Evolutionary conservation across 2,888 invertebrate species (phyloP).

Genomic region (Aspidapion aeneum): DNA sequence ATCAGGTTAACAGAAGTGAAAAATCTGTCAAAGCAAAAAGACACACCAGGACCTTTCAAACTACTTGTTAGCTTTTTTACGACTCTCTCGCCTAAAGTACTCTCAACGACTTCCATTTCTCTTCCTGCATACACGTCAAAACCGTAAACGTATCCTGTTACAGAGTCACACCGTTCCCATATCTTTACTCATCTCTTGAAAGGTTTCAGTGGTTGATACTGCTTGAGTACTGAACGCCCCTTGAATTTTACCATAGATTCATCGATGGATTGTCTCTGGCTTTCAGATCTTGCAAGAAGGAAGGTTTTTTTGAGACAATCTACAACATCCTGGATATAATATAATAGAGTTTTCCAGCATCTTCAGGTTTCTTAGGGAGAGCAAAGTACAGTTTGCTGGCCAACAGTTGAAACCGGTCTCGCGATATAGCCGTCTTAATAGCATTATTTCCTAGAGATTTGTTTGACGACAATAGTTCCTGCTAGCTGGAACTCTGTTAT

Average conservation of each 20-base stretch:
- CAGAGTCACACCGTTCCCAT: slow-evolving; percentile 9
- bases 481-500: too few species aligned
- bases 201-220: slow-evolving; percentile 13
- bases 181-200: slow-evolving; percentile 11
- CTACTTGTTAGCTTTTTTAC: not conserved
- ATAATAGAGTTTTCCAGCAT: slow-evolving; percentile 9
- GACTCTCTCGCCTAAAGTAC: not conserved
- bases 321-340: slow-evolving; percentile 12
- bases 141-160: slow-evolving; percentile 6
- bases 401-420: slow-evolving; percentile 13
- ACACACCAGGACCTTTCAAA: not conserved
- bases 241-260: slow-evolving; percentile 13
- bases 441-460: slow-evolving; percentile 12
- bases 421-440: slow-evolving; percentile 6
- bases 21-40: not conserved
- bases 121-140: not conserved
- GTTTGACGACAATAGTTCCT: slow-evolving; percentile 9
- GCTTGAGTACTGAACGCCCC: slow-evolving; percentile 9
- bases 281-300: not conserved
- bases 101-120: slow-evolving; percentile 1
- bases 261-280: slow-evolving; percentile 2
- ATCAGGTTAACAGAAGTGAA: not conserved
- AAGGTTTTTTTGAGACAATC: slow-evolving; percentile 17
- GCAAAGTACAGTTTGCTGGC: slow-evolving; percentile 10
- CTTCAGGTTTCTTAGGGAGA: slow-evolving; percentile 11